Conservation (phyloP, 2,113 vertebrate species). For the Heptranchias perlo region DNA sequence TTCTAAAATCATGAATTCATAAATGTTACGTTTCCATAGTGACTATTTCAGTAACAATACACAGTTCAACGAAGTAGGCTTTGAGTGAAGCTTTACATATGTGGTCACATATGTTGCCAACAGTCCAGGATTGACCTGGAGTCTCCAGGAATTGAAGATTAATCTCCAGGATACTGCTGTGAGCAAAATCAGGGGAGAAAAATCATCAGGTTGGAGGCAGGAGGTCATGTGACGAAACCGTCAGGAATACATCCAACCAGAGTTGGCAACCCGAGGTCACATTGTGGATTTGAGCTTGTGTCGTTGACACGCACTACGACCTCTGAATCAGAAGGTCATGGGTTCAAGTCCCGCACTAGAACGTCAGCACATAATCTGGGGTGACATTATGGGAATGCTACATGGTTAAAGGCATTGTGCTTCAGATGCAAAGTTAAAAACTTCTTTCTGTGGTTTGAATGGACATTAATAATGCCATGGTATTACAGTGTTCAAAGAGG, state of each 20-base stretch:
- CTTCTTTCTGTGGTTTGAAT: too few relatives aligned
- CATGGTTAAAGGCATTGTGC: neutral
- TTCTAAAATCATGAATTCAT: too few relatives aligned
- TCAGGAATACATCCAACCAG: neutral
- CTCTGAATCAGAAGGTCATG: neutral
- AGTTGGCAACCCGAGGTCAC: neutral
- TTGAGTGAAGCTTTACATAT: neutral
- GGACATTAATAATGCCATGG: too few relatives aligned
- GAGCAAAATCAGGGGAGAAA: neutral
- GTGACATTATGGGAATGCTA: neutral
- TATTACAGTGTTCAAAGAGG: too few relatives aligned
- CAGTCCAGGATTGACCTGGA: neutral
- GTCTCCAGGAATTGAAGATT: neutral
- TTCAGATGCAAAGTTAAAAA: neutral
- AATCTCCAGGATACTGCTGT: neutral
- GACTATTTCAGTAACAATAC: neutral
- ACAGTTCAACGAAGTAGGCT: neutral
- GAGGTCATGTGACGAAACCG: neutral
- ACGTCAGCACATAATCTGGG: neutral
- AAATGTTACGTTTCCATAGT: neutral
- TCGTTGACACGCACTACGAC: neutral
- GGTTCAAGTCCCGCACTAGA: neutral
- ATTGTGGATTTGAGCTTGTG: neutral
- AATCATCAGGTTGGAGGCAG: too few relatives aligned
- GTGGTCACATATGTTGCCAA: neutral